Evolutionary conservation across 1,140 invertebrate genomes (phyloP), one percentile per base, ranked within the genome.

Genomic region (Telenomus remus): DNA sequence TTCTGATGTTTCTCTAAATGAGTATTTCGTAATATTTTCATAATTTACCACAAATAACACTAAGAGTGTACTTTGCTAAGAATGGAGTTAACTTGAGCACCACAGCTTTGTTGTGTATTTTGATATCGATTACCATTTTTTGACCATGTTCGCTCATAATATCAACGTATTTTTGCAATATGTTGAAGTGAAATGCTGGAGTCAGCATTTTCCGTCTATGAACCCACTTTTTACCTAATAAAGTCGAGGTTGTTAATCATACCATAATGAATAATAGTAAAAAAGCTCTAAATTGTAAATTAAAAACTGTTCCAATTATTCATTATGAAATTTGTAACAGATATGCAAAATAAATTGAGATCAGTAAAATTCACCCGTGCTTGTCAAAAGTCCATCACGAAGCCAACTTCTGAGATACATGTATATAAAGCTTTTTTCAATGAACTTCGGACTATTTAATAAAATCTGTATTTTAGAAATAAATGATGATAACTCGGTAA

Each of bases 151-250:
- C 61, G 9, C 69, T 54, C 1, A 84, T 81, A 12, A 81, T 56
- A 0, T 78, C 65, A 27, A 94, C 80, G 82, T 95, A 97, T 78
- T 94, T 91, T 66, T 92, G 90, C 0, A 97, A 87, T 65, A 97
- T 95, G 75, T 93, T 93, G 82, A 96, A 97, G 85, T 97, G 96
- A 85, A 97, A 97, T 0, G 94, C 92, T 1, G 96, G 95, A 0
- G 96, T 96, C 0, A 97, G 82, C 37, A 97, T 88, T 86, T 94
- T 96, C 53, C 96, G 89, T 10, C 95, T 87, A 0, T 83, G 79
- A 50, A 91, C 91, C 95, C 96, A 98, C 86, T 95, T 95, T 9
- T 88, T 84, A 34, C 94, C 94, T 92, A 55, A 33, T 85, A 59
- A 66, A 11, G 11, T n/a, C n/a, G n/a, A n/a, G n/a, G n/a, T n/a